Conservation (phyloP, 2,797 vertebrate species). For the Artibeus jamaicensis region DNA sequence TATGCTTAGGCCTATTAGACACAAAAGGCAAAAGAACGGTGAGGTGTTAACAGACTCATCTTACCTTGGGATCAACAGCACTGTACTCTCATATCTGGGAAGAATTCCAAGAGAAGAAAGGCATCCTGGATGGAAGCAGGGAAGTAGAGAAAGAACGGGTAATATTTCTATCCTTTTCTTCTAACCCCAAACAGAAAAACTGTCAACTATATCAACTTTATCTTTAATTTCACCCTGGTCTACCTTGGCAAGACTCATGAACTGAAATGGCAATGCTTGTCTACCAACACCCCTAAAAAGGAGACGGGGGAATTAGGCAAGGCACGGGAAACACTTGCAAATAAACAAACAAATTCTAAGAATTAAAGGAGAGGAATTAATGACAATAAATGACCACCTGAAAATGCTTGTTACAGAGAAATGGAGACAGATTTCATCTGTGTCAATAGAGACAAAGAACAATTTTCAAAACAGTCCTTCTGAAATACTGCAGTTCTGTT, state of each 20-base stretch:
- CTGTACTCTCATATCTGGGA: not conserved
- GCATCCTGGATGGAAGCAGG: not conserved
- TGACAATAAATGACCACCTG: not conserved
- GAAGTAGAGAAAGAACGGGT: not conserved
- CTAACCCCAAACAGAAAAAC: not conserved
- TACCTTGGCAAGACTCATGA: not conserved
- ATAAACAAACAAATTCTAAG: not conserved
- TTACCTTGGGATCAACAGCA: not conserved
- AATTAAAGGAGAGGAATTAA: not conserved
- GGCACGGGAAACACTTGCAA: not conserved
- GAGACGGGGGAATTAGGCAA: not conserved
- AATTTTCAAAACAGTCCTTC: not conserved
- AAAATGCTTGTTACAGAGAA: not conserved
- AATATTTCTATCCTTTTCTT: not conserved
- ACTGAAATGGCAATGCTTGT: not conserved
- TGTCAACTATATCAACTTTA: not conserved
- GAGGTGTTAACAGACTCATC: not conserved
- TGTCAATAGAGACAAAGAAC: not conserved
- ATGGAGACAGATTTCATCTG: not conserved
- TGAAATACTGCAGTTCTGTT: not conserved
- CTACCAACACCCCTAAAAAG: not conserved
- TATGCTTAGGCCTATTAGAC: not conserved
- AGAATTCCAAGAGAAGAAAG: not conserved
- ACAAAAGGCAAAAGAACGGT: conserved; percentile 12
- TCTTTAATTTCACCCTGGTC: not conserved